These are phyloP conservation scores for Eupithecia subumbrata DNA, from an alignment of 2,888 invertebrate species.

Conservation along the genomic window DNA sequence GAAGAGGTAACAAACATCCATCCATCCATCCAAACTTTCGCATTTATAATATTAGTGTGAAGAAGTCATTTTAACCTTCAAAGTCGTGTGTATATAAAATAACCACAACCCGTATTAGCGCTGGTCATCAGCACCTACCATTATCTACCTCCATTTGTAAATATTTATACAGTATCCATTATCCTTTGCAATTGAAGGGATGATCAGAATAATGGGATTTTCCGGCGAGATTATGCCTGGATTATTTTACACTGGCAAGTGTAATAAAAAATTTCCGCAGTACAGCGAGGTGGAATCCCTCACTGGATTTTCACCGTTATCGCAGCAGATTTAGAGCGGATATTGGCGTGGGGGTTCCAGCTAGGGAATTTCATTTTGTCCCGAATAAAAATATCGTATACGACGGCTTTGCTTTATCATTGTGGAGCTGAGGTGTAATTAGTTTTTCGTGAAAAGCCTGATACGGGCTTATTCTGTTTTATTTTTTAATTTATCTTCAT, in stretches of 20 bases:
- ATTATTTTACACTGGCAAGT: slow-evolving; percentile 77
- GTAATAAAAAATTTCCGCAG: slow-evolving; percentile 70
- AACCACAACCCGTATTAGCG: not conserved
- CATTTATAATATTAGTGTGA: no score
- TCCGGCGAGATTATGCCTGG: slow-evolving; percentile 79
- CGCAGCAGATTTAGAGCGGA: slow-evolving; percentile 35
- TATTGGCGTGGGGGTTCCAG: slow-evolving; percentile 34
- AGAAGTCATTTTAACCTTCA: no score
- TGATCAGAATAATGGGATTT: slow-evolving; percentile 83
- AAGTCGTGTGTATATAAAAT: not conserved
- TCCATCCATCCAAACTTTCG: no score
- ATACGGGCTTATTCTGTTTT: slow-evolving; percentile 61
- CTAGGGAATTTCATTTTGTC: slow-evolving; percentile 78
- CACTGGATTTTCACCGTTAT: slow-evolving; percentile 26
- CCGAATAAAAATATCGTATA: slow-evolving; percentile 82
- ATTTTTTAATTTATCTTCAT: not conserved
- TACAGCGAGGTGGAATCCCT: slow-evolving; percentile 34
- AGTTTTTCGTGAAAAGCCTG: slow-evolving; percentile 75
- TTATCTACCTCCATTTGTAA: slow-evolving; percentile 17
- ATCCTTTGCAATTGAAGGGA: slow-evolving; percentile 63
- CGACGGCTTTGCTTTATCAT: slow-evolving; percentile 84
- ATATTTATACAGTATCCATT: slow-evolving; percentile 32
- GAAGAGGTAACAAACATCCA: no score
- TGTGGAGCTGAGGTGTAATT: slow-evolving; percentile 80
- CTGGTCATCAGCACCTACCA: not conserved